Conservation (phyloP, 2,888 invertebrate species). For the Andrena hattorfiana region DNA sequence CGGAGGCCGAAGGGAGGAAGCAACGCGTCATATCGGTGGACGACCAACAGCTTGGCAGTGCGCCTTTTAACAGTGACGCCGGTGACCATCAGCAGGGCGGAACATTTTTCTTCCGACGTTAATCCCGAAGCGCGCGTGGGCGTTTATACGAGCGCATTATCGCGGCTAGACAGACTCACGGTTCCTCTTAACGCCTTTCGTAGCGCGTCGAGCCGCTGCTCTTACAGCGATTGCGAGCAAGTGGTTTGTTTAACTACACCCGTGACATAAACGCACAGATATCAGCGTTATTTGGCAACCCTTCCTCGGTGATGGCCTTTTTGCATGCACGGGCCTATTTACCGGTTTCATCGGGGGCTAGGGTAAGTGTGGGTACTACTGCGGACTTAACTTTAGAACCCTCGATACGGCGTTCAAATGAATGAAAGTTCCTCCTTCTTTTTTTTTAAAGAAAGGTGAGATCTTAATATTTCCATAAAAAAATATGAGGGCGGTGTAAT, state of each 20-base stretch:
- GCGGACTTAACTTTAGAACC: too few relatives aligned
- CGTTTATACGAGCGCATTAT: conserved; percentile 75
- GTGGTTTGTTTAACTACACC: conserved; percentile 80
- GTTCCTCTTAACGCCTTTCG: conserved; percentile 76
- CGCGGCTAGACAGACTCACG: conserved; percentile 72
- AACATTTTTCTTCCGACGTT: conserved; percentile 52
- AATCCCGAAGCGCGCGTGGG: conserved; percentile 54
- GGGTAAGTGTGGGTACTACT: too few relatives aligned
- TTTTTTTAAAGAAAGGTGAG: too few relatives aligned
- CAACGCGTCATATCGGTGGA: conserved; percentile 65
- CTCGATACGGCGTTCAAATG: too few relatives aligned
- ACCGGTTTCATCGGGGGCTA: conserved; percentile 43
- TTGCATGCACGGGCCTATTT: conserved; percentile 45
- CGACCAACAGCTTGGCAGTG: conserved; percentile 47
- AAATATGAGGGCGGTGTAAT: too few relatives aligned
- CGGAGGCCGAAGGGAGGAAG: conserved; percentile 12
- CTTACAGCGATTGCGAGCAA: conserved; percentile 77
- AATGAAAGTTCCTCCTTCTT: too few relatives aligned
- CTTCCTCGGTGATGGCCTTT: conserved; percentile 31
- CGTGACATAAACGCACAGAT: conserved; percentile 78
- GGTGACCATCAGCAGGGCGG: conserved; percentile 41
- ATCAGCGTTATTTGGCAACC: conserved; percentile 60
- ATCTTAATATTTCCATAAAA: too few relatives aligned
- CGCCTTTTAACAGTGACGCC: conserved; percentile 62
- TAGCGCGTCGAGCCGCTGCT: conserved; percentile 75